Base-by-base conservation (phyloP, 2,888 invertebrate genomes). In the Macrosoma leucophasiata region DNA sequence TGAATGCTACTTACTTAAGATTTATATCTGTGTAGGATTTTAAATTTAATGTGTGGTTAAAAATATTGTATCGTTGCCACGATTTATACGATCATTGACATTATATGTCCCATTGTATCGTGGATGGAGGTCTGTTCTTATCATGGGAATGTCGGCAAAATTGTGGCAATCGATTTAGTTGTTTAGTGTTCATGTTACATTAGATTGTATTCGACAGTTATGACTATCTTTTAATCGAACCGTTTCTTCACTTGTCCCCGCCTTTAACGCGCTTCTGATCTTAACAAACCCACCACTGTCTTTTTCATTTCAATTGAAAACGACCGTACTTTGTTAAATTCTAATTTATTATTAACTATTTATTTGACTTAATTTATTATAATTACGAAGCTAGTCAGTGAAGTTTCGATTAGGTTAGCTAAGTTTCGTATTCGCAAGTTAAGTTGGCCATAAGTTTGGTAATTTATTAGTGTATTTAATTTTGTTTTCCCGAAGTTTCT, bases 161-260 rank as follows among this genome's bases (percentile, higher is more conserved):
- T 67, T 67, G 71, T 69, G 72, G 63, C 51, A 55, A 71, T 59
- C 55, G 66, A 73, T 64, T 72, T 82, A 82, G 79, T 75, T 75
- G 72, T 81, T 76, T 84, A 81, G 81, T 78, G 71, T 78, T 81
- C 82, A 81, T 81, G 81, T 82, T 82, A 73, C 67, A 72, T 77
- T 81, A 84, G 77, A 74, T 72, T 67, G 67, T 79, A 78, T 64
- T 69, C 53, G 64, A 64, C 65, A 68, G 67, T 69, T 72, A 63
- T 63, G 57, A 59, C 46, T 46, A 63, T 66, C 58, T 69, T 55
- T 62, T 55, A 66, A 54, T 46, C 50, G 46, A 59, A 64, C 56
- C 56, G 58, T 58, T 58, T n/a, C n/a, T n/a, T 62, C 70, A 70
- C 67, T 64, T 63, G 64, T 74, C 71, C 73, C 67, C 65, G 69